Conservation (phyloP, 1,140 invertebrate species). For the Pemphigus obesinymphae region DNA sequence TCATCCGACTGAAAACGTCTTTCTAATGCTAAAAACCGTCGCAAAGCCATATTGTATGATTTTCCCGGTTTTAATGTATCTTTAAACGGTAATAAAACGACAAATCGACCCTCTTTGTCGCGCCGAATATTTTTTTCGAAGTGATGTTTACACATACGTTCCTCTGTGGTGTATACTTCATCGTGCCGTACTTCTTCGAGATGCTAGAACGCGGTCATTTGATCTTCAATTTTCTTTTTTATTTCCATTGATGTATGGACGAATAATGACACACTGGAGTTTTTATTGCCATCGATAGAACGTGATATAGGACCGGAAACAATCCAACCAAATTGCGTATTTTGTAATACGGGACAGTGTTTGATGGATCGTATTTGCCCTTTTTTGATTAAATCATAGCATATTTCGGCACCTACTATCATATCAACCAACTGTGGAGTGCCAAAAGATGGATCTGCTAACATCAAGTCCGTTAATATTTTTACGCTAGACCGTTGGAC, state of each 20-base stretch:
- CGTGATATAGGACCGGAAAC: not conserved
- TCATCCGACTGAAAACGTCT: not conserved
- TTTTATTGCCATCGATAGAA: not conserved
- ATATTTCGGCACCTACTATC: not conserved
- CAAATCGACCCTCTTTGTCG: not conserved
- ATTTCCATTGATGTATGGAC: not conserved
- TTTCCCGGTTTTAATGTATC: not conserved
- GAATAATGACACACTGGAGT: not conserved
- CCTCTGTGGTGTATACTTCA: too few species aligned
- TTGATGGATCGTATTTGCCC: not conserved
- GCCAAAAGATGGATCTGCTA: not conserved
- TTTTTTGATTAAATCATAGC: not conserved
- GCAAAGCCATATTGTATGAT: not conserved
- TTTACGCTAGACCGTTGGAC: not conserved
- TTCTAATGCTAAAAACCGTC: not conserved
- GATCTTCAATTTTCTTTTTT: not conserved
- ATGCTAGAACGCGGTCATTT: not conserved
- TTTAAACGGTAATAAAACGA: not conserved
- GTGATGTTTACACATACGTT: not conserved
- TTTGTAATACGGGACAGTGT: not conserved
- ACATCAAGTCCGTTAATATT: not conserved
- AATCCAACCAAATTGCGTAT: not conserved
- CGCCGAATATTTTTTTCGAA: not conserved
- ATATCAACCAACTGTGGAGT: not conserved
- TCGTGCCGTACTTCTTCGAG: not conserved